Conservation (phyloP, 2,888 invertebrate genomes). For the Dendrolimus houi region DNA sequence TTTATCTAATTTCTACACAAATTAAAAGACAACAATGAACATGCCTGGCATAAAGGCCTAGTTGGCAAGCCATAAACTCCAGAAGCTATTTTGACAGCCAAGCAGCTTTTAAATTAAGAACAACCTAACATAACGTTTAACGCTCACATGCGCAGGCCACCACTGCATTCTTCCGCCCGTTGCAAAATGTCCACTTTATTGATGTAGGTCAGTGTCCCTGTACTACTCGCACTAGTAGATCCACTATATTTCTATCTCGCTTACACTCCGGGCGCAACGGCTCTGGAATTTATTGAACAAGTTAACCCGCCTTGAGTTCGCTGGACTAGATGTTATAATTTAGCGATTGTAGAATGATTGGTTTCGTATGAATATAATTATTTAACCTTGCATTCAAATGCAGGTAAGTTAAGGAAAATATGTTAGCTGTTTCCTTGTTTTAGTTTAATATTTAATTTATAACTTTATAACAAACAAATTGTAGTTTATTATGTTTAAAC, state of each 20-base stretch:
- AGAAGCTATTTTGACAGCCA: too few species aligned
- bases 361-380: neutral
- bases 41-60: too few species aligned
- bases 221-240: conserved; percentile 10
- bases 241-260: conserved; percentile 8
- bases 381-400: neutral
- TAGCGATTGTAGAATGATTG: neutral
- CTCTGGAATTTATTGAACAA: conserved; percentile 8
- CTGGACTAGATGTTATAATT: neutral
- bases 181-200: conserved; percentile 54
- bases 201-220: conserved; percentile 60
- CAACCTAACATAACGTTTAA: neutral
- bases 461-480: too few species aligned
- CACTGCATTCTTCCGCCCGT: conserved; percentile 41
- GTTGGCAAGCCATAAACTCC: too few species aligned
- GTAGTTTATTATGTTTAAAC: too few species aligned
- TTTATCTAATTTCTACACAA: too few species aligned
- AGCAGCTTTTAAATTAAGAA: too few species aligned
- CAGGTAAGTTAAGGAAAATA: too few species aligned
- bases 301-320: neutral
- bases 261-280: conserved; percentile 1
- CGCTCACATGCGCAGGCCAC: neutral
- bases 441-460: too few species aligned
- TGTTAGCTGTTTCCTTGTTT: too few species aligned
- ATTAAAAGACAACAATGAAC: too few species aligned